phyloP scores from a whole-genome alignment of 2,797 vertebrate species.

The Podargus strigoides region DNA sequence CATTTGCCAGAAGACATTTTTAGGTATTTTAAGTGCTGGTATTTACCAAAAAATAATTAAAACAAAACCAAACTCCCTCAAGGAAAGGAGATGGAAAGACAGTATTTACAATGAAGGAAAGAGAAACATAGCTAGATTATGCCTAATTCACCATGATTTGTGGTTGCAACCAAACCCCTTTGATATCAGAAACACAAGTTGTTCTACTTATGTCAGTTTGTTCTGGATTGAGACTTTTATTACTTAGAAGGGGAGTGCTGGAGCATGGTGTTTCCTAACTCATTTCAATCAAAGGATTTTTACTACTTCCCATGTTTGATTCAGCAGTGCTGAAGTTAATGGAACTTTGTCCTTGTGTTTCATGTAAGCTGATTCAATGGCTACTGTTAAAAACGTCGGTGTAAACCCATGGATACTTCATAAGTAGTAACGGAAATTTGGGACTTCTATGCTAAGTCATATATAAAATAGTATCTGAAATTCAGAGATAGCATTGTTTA shows the following conservation, averaged over 20 bases:
- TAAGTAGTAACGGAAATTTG: neutral
- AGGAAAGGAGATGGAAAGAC: neutral
- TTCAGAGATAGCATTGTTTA: neutral
- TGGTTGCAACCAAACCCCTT: neutral
- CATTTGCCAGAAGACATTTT: neutral
- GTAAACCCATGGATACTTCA: neutral
- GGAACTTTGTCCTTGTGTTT: neutral
- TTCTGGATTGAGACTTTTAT: neutral
- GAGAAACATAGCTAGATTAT: neutral
- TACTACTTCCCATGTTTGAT: neutral
- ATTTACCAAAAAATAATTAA: neutral
- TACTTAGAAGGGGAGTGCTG: neutral
- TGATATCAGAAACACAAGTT: neutral
- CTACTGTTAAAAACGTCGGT: neutral
- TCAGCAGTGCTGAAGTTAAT: neutral
- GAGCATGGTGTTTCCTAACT: neutral
- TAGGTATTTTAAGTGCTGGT: neutral
- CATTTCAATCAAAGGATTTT: neutral
- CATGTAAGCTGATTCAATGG: neutral
- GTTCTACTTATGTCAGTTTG: neutral
- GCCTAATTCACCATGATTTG: neutral
- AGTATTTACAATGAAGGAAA: neutral
- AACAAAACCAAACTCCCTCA: rapidly evolving
- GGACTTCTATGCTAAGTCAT: neutral
- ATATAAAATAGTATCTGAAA: neutral